Percentiles rank a stretch among this genome's conserved stretches.
Conservation (phyloP, 1,140 invertebrate genomes). For the Listronotus bonariensis region DNA sequence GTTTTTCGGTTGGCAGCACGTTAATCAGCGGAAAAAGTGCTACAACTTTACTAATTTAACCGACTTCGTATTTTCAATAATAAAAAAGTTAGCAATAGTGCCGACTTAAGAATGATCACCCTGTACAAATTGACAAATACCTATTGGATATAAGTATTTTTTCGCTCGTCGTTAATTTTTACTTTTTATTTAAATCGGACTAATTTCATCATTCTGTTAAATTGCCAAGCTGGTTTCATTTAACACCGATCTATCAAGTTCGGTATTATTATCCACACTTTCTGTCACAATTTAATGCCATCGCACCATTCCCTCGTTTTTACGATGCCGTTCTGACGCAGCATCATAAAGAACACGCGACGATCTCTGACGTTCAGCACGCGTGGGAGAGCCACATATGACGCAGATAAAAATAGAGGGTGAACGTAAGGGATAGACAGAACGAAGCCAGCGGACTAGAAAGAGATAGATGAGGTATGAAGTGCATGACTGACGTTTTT, state of each 20-base stretch:
- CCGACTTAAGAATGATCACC: no score
- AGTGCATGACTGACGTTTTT: constrained; percentile 28
- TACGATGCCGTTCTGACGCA: constrained; percentile 17
- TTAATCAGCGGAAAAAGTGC: no score
- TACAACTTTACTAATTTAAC: no score
- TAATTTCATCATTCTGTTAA: no score
- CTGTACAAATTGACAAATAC: no score
- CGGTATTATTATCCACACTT: not conserved
- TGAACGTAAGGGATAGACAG: constrained; percentile 16
- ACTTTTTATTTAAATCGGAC: no score
- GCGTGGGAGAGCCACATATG: constrained; percentile 35
- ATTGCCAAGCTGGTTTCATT: no score
- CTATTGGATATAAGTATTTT: no score
- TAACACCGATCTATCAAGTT: not conserved
- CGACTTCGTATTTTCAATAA: no score
- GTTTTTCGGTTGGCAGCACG: no score
- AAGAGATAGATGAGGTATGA: constrained; percentile 11
- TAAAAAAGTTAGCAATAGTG: no score
- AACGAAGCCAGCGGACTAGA: not conserved
- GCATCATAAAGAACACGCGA: constrained; percentile 27
- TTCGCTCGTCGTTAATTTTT: no score
- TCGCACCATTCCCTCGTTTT: constrained; percentile 12
- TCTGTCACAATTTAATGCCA: constrained; percentile 3
- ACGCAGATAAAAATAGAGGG: constrained; percentile 35
- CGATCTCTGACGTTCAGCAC: constrained; percentile 27